phyloP scores from a whole-genome alignment of 1,140 invertebrate genomes.

The Armadillidium nasatum region DNA sequence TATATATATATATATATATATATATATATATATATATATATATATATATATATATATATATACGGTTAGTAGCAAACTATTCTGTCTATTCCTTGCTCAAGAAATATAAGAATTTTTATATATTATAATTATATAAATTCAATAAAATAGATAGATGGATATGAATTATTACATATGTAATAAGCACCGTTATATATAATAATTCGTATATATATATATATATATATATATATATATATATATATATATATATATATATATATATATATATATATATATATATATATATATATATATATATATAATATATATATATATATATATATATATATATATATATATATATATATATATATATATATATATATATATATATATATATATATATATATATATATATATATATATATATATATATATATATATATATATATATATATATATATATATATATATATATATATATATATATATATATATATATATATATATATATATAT shows the following conservation, averaged over 20 bases:
- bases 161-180: too few relatives aligned
- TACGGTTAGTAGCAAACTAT: too few relatives aligned
- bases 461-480: not conserved
- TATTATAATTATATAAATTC: too few relatives aligned
- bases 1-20: slow-evolving; percentile 15
- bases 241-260: slow-evolving; percentile 22
- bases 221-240: slow-evolving; percentile 24
- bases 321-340: slow-evolving; percentile 8
- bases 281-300: slow-evolving; percentile 28
- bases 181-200: not conserved
- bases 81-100: too few relatives aligned
- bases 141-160: too few relatives aligned
- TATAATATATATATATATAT: slow-evolving; percentile 4
- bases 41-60: not conserved
- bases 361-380: slow-evolving; percentile 9
- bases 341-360: slow-evolving; percentile 13
- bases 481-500: slow-evolving; percentile 49
- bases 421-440: slow-evolving; percentile 21
- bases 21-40: slow-evolving; percentile 15
- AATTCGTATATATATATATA: slow-evolving; percentile 6
- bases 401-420: slow-evolving; percentile 9
- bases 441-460: slow-evolving; percentile 14
- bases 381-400: slow-evolving; percentile 14
- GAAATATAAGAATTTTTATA: too few relatives aligned
- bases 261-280: slow-evolving; percentile 23